Base-by-base conservation (phyloP, 2,113 vertebrate genomes). In the Syngnathus typhle region DNA sequence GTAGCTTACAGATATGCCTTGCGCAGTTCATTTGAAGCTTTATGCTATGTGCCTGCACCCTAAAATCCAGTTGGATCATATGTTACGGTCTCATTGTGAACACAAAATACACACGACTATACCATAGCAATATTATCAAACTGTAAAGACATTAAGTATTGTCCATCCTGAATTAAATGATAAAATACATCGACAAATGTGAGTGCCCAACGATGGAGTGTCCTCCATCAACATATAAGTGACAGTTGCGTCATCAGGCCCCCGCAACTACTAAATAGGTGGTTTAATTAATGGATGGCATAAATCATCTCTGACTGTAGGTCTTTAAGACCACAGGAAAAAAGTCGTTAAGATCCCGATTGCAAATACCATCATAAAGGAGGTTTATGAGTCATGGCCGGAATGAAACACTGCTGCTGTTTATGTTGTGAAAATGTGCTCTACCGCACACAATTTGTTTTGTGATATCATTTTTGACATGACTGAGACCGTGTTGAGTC, bases 51-150 rank as follows among this genome's bases (percentile, higher is more conserved):
- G 23, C 64, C 58, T 73, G 37, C 58, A 71, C 60, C 62, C 51
- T 55, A 19, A 64, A 59, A 83, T 60, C 72, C 70, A 65, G 38
- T 32, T 69, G 59, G 21, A 52, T 58, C 67, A 63, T 75, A 63
- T 56, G 47, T 62, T 74, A n/a, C 75, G 68, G 69, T 72, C 67
- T 66, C 67, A 41, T 6, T 12, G 27, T 27, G 23, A 56, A 5
- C 5, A 56, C 23, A 7, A 56, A 15, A 1, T 1, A 56, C 23
- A 56, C 23, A 56, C 11, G 15, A 32, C 32, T 56, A 12, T 13
- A 15, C 54, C 9, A 54, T 23, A 12, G 52, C 11, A 23, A 7
- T 15, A 27, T 36, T 36, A 58, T 32, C 13, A 36, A 16, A 15
- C 27, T 58, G 2, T 36, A 58, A 18, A 36, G 55, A 7, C n/a